Evolutionary conservation across 2,797 vertebrate species (phyloP), one percentile per base, ranked within the genome.

Genomic region (Thunnus albacares): DNA sequence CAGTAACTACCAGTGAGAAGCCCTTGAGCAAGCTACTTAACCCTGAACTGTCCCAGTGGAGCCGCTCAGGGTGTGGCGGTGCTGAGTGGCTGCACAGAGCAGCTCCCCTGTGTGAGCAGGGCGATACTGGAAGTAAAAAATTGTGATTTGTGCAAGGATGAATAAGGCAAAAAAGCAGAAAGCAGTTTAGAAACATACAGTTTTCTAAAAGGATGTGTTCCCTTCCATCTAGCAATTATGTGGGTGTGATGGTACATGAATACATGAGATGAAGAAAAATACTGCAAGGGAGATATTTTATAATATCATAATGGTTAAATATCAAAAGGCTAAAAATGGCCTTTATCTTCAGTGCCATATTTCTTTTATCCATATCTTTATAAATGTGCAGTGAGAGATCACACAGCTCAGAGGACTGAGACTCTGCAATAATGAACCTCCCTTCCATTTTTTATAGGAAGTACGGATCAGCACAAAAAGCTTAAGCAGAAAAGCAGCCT

Each of bases 291-390:
- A 72, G 76, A 68, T 77, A 45, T 86, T 84, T 85, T 51, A 79
- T 49, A 69, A 80, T 3, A 55, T 26, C 2, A 28, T 77, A 78
- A 87, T 62, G 60, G 77, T 52, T 85, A 69, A 79, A 87, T 84
- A 89, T 90, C 86, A 89, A 86, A 90, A 83, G 79, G 74, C 60
- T 62, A 75, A 64, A 81, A 82, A 43, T 70, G 77, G 71, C 65
- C 70, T 89, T 86, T 71, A 79, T 87, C 57, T 71, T 59, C 71
- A 30, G 57, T 22, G 51, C 76, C 69, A 61, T 49, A n/a, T 71
- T 75, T 80, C 77, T 80, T 88, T 80, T 70, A 82, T 82, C 81
- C 76, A 84, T 65, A 59, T 86, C 79, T 84, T 84, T 74, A 69
- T 67, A 72, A 85, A 78, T 79, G 81, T 81, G 80, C 79, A 80